A percentile compares a stretch with the other conserved stretches of the same genome.
These are phyloP conservation scores for Saiga tatarica DNA, from an alignment of 2,113 vertebrate species.

Conservation along the genomic window DNA sequence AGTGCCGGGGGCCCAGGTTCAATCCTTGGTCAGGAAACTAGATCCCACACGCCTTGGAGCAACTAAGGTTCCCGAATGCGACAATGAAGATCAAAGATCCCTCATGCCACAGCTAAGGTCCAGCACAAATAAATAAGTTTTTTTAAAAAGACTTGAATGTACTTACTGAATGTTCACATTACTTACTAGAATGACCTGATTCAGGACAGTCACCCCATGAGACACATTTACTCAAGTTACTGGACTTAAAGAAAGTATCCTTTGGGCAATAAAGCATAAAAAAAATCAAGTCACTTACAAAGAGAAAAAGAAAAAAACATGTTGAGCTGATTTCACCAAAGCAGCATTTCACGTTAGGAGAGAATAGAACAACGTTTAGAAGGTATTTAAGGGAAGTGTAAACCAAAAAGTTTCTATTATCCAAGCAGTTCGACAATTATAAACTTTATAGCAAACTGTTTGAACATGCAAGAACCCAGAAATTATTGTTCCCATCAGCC, in stretches of 20 bases:
- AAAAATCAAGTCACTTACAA: no score
- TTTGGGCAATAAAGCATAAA: background rate
- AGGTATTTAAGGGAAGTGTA: slow-evolving; percentile 58
- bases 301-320: background rate
- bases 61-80: background rate
- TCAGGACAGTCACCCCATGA: background rate
- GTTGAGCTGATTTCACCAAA: slow-evolving; percentile 35
- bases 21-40: background rate
- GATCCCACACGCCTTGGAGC: background rate
- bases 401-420: slow-evolving; percentile 52
- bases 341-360: slow-evolving; percentile 12
- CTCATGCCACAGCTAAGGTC: background rate
- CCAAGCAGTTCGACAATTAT: slow-evolving; percentile 52
- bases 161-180: background rate
- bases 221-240: background rate
- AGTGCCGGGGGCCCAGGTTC: background rate
- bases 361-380: slow-evolving; percentile 41
- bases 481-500: background rate
- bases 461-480: slow-evolving; percentile 4
- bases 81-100: background rate
- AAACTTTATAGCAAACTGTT: slow-evolving; percentile 30
- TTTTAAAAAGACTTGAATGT: background rate
- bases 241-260: background rate
- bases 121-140: background rate
- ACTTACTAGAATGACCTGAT: background rate